Conservation (phyloP, 2,797 vertebrate genomes). For the Buceros bicornis region DNA sequence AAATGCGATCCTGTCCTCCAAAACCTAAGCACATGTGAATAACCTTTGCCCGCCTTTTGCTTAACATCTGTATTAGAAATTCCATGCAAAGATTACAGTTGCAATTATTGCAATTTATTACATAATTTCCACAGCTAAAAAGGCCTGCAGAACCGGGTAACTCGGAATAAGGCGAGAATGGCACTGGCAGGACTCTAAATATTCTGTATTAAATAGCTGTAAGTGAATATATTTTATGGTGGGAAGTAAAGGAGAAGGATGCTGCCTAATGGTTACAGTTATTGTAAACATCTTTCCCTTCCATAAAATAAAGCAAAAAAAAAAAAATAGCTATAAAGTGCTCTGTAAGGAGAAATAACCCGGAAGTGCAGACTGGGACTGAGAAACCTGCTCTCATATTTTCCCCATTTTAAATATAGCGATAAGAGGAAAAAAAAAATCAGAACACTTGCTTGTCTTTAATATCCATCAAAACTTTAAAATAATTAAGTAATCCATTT, state of each 20-base stretch:
- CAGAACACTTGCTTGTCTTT: background rate
- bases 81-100: background rate
- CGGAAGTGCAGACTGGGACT: conserved; percentile 46
- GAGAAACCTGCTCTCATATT: conserved; percentile 49
- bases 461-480: conserved; percentile 14
- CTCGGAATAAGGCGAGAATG: background rate
- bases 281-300: conserved; percentile 40
- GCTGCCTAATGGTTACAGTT: background rate
- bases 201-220: background rate
- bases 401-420: conserved; percentile 7
- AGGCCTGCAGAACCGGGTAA: background rate
- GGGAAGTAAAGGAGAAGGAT: background rate
- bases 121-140: background rate
- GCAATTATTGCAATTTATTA: background rate
- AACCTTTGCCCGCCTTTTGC: background rate
- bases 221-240: background rate
- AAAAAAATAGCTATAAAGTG: conserved; percentile 67
- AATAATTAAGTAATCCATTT: conserved; percentile 29
- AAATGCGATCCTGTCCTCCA: background rate
- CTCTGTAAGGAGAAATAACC: conserved; percentile 43
- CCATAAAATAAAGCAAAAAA: conserved; percentile 10
- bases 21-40: background rate
- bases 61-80: background rate
- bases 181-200: background rate
- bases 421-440: background rate